Evolutionary conservation across 2,888 invertebrate genomes (phyloP).

Genomic region (Parochlus steinenii): DNA sequence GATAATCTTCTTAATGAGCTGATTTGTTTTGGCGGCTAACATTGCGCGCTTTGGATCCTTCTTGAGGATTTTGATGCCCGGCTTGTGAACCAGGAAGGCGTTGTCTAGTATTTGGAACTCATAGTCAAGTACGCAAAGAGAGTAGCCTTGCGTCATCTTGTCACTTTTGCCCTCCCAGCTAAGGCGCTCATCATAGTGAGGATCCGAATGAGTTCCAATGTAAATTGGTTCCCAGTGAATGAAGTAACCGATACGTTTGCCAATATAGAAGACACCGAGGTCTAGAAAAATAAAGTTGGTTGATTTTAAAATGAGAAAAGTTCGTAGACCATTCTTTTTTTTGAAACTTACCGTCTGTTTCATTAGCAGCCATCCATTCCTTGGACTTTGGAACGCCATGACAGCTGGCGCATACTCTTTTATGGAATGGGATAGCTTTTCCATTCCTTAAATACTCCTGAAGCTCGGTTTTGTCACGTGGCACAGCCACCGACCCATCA

Average conservation of each 20-base stretch:
- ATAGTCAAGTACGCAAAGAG: conserved; percentile 77
- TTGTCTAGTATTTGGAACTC: conserved; percentile 86
- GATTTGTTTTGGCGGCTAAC: conserved; percentile 59
- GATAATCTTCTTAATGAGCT: conserved; percentile 60
- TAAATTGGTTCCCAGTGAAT: conserved; percentile 89
- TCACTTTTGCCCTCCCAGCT: conserved; percentile 93
- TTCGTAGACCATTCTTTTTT: not conserved
- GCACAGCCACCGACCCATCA: conserved; percentile 43
- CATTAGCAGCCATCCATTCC: conserved; percentile 63
- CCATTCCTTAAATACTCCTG: conserved; percentile 56
- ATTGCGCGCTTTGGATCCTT: conserved; percentile 61
- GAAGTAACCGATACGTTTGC: conserved; percentile 61
- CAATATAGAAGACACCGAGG: conserved; percentile 67
- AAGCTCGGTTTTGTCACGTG: conserved; percentile 54
- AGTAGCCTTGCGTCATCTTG: conserved; percentile 93
- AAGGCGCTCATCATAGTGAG: conserved; percentile 76
- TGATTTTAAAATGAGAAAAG: conserved; percentile 9
- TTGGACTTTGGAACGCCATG: conserved; percentile 74
- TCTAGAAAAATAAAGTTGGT: no score
- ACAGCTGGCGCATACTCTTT: conserved; percentile 74
- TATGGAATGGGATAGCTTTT: conserved; percentile 81
- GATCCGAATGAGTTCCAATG: conserved; percentile 77
- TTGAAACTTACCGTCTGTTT: conserved; percentile 39
- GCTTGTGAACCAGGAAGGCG: conserved; percentile 83
- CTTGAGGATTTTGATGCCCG: conserved; percentile 73